Percentiles rank a stretch among this genome's conserved stretches.
Conservation (phyloP, 2,797 vertebrate species). For the Hydrolagus colliei region DNA sequence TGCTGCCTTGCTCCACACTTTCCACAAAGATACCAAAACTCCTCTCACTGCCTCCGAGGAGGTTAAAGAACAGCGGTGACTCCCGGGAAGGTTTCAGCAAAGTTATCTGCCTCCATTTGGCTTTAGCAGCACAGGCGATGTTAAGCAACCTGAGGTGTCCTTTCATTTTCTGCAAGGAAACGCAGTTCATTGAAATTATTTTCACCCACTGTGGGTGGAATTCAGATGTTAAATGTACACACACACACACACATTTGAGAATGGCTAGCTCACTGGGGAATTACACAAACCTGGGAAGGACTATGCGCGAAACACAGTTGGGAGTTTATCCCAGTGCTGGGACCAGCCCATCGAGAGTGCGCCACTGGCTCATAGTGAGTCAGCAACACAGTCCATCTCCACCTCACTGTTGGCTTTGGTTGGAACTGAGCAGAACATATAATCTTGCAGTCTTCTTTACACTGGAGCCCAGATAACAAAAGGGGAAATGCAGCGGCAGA, state of each 20-base stretch:
- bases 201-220: no score
- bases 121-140: slow-evolving; percentile 92
- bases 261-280: no score
- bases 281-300: no score
- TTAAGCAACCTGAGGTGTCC: slow-evolving; percentile 89
- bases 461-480: background rate
- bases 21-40: slow-evolving; percentile 91
- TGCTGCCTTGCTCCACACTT: slow-evolving; percentile 74
- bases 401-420: no score
- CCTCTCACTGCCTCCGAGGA: slow-evolving; percentile 83
- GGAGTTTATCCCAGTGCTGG: no score
- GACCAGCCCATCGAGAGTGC: no score
- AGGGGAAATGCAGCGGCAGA: background rate
- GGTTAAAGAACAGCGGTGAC: slow-evolving; percentile 74
- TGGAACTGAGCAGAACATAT: no score
- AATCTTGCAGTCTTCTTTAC: background rate
- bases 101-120: slow-evolving; percentile 87
- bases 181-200: no score
- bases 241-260: background rate
- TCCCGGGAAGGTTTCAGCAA: slow-evolving; percentile 83
- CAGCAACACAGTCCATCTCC: no score
- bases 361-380: no score
- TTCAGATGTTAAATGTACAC: no score
- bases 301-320: no score
- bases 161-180: slow-evolving; percentile 82